Evolutionary conservation across 2,113 vertebrate genomes (phyloP).

Genomic region (Echinops telfairi): DNA sequence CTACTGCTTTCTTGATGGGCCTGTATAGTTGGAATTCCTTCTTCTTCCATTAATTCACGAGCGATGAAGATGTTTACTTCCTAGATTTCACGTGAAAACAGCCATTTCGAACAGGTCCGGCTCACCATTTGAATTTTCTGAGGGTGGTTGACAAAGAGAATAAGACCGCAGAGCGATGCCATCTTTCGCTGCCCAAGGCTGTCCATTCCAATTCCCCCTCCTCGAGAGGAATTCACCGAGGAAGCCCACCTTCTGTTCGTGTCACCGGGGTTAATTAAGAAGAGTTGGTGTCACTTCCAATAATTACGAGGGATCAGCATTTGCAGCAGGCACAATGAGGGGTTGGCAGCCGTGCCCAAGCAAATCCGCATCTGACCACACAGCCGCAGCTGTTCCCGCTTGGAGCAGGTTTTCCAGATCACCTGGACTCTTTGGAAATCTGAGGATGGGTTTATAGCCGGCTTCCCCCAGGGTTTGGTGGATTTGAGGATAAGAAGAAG

Average conservation of each 20-base stretch:
- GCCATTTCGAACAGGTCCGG: not conserved
- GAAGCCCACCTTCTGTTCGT: conserved; percentile 66
- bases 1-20: rapidly evolving
- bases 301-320: conserved; percentile 69
- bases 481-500: not conserved
- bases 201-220: not conserved
- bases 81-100: not conserved
- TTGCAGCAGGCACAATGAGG: not conserved
- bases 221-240: not conserved
- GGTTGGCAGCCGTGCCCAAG: conserved; percentile 5
- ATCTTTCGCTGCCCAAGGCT: not conserved
- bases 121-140: not conserved
- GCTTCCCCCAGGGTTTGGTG: not conserved
- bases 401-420: conserved; percentile 6
- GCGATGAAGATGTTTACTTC: not conserved
- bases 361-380: not conserved
- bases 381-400: conserved; percentile 22
- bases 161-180: not conserved
- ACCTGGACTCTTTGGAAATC: conserved; percentile 38
- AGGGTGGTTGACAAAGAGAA: not conserved
- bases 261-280: conserved; percentile 77
- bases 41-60: rapidly evolving
- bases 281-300: conserved; percentile 62
- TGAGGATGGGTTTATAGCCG: rapidly evolving
- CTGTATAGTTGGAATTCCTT: rapidly evolving